Evolutionary conservation across 2,888 invertebrate species (phyloP), one percentile per base, ranked within the genome.

Genomic region (Ormyrus nitidulus): DNA sequence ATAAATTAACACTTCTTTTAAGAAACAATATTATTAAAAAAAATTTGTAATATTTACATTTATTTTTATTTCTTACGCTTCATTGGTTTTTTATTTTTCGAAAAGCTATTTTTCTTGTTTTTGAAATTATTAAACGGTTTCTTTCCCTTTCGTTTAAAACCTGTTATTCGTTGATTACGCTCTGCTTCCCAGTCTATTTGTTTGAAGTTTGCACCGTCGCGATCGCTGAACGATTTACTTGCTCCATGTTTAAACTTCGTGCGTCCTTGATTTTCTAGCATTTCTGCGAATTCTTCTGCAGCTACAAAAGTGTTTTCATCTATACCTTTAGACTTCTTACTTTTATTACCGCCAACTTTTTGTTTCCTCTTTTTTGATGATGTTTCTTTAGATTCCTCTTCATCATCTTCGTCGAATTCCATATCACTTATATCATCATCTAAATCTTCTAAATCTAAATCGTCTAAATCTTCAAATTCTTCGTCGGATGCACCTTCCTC

Each of bases 281-380:
- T 92, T 64, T 96, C 94, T 0, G 97, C 95, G 91, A 98, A 98
- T 91, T 97, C 95, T 89, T 97, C 97, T 0, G 96, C 96, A 0
- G 96, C 95, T 3, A 96, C 96, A 91, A 97, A 97, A 54, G 96
- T 85, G 68, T 89, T 89, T n/a, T 85, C 86, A 65, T 87, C 86
- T 1, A 79, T 10, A 66, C 74, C 76, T 62, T 82, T 82, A 3
- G n/a, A 48, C 54, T 79, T 82, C 51, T 81, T 81, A 9, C 19
- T 9, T 54, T 73, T 11, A 9, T 58, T n/a, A 54, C 9, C 49
- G 9, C 5, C 34, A 51, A 73, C 59, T 10, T 19, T 61, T 72
- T 79, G 80, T 81, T 75, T 83, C 78, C 81, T 70, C 59, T 78
- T 76, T n/a, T 71, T 75, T 0, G 77, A 79, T 49, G 82, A 80